phyloP scores from a whole-genome alignment of 2,797 vertebrate genomes.

The Sphaeramia orbicularis region DNA sequence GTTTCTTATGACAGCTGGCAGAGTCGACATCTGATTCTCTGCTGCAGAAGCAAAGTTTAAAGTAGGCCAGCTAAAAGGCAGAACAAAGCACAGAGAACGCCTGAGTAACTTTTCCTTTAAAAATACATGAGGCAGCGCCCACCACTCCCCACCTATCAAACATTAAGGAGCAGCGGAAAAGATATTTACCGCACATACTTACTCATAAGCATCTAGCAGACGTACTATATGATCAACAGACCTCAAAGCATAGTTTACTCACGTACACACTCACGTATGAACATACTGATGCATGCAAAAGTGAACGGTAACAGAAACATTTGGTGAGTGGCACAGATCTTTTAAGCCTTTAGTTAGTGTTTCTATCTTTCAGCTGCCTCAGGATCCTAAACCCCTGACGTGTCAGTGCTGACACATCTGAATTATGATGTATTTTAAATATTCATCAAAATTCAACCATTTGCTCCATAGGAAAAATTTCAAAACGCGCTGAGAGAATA shows the following conservation, averaged over 20 bases:
- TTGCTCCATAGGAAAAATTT: too few relatives aligned
- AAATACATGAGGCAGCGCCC: slow-evolving; percentile 61
- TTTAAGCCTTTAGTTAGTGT: too few relatives aligned
- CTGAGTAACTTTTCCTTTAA: slow-evolving; percentile 60
- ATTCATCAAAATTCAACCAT: too few relatives aligned
- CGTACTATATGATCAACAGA: slow-evolving; percentile 9
- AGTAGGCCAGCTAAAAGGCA: slow-evolving; percentile 67
- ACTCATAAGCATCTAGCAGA: slow-evolving; percentile 16
- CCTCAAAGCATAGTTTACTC: neutral
- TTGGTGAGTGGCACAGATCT: too few relatives aligned
- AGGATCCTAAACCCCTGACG: too few relatives aligned
- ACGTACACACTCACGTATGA: too few relatives aligned
- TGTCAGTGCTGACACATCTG: too few relatives aligned
- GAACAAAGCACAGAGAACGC: slow-evolving; percentile 57
- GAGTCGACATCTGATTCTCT: slow-evolving; percentile 16
- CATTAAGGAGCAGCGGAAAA: slow-evolving; percentile 57
- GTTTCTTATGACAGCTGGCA: slow-evolving; percentile 16
- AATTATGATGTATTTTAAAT: too few relatives aligned
- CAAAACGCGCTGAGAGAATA: too few relatives aligned
- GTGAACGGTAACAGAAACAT: too few relatives aligned
- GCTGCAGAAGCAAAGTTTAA: slow-evolving; percentile 49
- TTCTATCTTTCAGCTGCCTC: too few relatives aligned
- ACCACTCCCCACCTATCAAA: slow-evolving; percentile 65
- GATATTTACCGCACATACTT: slow-evolving; percentile 21
- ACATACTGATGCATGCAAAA: too few relatives aligned